Evolutionary conservation across 1,140 invertebrate genomes (phyloP).

Genomic region (Dinoponera quadriceps): DNA sequence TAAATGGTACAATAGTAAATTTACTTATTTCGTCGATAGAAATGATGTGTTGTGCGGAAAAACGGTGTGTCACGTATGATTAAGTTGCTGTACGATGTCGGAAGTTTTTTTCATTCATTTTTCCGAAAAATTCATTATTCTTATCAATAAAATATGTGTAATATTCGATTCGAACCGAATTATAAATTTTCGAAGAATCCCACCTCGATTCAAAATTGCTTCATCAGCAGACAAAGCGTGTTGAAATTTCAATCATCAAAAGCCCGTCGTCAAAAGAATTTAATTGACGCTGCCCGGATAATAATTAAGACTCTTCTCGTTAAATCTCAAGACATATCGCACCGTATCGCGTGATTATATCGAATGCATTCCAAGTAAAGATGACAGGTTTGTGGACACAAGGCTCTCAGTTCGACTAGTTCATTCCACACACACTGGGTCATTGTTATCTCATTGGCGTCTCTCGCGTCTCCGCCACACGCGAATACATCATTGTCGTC

Average conservation of each 20-base stretch:
- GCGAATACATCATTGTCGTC: constrained; percentile 36
- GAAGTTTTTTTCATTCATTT: too few species aligned
- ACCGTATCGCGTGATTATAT: constrained; percentile 13
- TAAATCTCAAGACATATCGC: constrained; percentile 34
- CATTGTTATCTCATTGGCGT: constrained; percentile 75
- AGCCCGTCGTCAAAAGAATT: background rate
- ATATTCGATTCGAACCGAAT: too few species aligned
- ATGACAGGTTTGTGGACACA: constrained; percentile 50
- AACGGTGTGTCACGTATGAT: too few species aligned
- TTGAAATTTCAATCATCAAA: too few species aligned
- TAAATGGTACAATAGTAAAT: background rate
- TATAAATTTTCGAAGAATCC: too few species aligned
- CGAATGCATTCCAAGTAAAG: constrained; percentile 32
- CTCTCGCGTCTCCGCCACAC: constrained; percentile 32
- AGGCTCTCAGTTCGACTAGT: constrained; percentile 49
- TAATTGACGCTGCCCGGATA: constrained; percentile 1
- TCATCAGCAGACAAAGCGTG: too few species aligned
- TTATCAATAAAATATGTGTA: too few species aligned
- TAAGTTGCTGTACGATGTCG: too few species aligned
- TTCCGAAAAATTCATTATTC: too few species aligned
- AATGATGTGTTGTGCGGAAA: too few species aligned
- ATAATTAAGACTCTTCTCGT: constrained; percentile 55
- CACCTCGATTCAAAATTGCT: too few species aligned
- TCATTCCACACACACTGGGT: constrained; percentile 64
- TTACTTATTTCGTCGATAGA: too few species aligned